Conservation (phyloP, 2,113 vertebrate genomes). For the Ochotona princeps region DNA sequence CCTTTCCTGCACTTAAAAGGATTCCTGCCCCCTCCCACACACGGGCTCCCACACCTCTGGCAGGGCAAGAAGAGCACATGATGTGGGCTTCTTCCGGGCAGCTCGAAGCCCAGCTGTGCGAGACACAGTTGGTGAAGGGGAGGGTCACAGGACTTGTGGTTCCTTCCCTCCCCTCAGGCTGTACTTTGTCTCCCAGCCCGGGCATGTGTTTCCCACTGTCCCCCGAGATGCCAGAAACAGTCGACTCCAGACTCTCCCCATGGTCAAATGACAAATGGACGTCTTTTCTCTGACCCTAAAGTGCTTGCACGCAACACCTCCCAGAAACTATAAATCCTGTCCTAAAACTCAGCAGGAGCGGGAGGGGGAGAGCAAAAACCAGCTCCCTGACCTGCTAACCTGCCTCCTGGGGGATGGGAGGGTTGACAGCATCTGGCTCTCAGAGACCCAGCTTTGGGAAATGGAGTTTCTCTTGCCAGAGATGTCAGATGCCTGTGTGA, state of each 20-base stretch:
- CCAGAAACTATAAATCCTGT: slow-evolving; percentile 43
- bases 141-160: not conserved
- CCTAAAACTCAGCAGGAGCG: slow-evolving; percentile 1
- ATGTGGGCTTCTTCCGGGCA: not conserved
- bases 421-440: not conserved
- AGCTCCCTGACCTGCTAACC: not conserved
- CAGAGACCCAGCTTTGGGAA: slow-evolving; percentile 25
- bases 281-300: slow-evolving; percentile 26
- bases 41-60: not conserved
- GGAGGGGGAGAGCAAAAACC: slow-evolving; percentile 15
- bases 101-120: not conserved
- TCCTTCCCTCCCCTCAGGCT: not conserved
- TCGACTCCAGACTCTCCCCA: not conserved
- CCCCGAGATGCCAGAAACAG: not conserved
- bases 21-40: not conserved
- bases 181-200: not conserved
- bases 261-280: not conserved
- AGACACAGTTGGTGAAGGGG: not conserved
- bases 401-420: not conserved
- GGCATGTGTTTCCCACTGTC: not conserved
- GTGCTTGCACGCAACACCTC: slow-evolving; percentile 28
- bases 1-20: not conserved
- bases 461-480: slow-evolving; percentile 18
- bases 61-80: not conserved
- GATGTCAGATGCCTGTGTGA: slow-evolving; percentile 6